phyloP scores from a whole-genome alignment of 2,113 vertebrate genomes.

The Glaucomys volans region DNA sequence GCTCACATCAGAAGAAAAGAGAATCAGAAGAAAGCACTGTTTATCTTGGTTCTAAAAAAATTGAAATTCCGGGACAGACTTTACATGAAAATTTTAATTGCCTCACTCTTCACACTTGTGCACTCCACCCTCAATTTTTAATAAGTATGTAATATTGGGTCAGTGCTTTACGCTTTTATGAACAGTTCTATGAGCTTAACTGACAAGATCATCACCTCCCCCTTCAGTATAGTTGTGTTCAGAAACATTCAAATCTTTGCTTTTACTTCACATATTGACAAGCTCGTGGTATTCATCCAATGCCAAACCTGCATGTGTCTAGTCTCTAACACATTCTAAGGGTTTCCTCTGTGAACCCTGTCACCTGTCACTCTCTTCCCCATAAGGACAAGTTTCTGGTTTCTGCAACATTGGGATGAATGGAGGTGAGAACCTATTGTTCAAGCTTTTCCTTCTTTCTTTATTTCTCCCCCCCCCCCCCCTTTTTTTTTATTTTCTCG shows the following conservation, averaged over 20 bases:
- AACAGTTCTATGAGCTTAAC: slow-evolving; percentile 3
- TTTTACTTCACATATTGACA: slow-evolving; percentile 8
- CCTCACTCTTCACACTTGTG: background rate
- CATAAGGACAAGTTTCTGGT: slow-evolving; percentile 31
- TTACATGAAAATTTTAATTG: slow-evolving; percentile 6
- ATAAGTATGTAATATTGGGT: background rate
- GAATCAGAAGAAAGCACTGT: background rate
- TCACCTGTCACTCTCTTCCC: rapidly evolving
- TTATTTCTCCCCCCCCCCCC: rapidly evolving
- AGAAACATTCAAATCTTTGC: slow-evolving; percentile 47
- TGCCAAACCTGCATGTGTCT: background rate
- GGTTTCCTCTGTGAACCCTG: background rate
- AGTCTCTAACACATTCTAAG: background rate
- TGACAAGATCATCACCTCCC: background rate
- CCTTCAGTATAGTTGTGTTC: background rate
- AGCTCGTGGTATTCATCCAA: background rate
- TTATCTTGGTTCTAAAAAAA: slow-evolving; percentile 9
- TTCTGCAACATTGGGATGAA: background rate
- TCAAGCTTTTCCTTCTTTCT: background rate
- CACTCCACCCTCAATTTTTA: slow-evolving; percentile 31
- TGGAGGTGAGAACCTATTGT: slow-evolving; percentile 60
- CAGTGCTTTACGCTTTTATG: slow-evolving; percentile 16
- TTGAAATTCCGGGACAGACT: slow-evolving; percentile 41
- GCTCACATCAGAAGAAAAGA: background rate
- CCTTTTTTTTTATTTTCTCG: background rate